Evolutionary conservation across 92 coral and sea anemone genomes (phyloP).

Genomic region (Bergia puertoricense): DNA sequence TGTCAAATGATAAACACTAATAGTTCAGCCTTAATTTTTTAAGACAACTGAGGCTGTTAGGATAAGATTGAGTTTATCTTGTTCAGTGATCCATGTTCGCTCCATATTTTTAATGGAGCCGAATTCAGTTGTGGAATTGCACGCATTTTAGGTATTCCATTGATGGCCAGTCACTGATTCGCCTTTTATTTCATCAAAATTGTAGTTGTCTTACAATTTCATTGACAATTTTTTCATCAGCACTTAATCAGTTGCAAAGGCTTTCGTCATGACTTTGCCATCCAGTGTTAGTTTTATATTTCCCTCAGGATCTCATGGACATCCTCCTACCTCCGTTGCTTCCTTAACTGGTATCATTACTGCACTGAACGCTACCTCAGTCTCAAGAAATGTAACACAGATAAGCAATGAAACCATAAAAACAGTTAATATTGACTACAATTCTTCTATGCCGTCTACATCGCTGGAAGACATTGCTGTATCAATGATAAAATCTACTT

Average conservation of each 20-base stretch:
- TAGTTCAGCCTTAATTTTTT: too few relatives aligned
- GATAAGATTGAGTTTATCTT: too few relatives aligned
- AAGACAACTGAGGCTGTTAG: too few relatives aligned
- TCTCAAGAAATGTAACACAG: background rate
- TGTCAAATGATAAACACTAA: too few relatives aligned
- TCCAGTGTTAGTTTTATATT: background rate
- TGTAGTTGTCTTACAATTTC: too few relatives aligned
- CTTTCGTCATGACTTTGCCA: background rate
- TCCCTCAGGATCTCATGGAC: background rate
- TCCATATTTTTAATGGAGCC: too few relatives aligned
- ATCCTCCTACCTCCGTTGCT: background rate
- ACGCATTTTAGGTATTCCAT: too few relatives aligned
- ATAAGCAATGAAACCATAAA: background rate
- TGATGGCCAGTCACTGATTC: too few relatives aligned
- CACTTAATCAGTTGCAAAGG: background rate
- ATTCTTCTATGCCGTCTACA: background rate
- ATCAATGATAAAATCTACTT: background rate
- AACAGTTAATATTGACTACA: background rate
- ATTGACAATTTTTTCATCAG: too few relatives aligned
- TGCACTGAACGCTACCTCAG: background rate
- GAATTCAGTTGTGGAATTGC: too few relatives aligned
- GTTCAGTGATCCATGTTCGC: too few relatives aligned
- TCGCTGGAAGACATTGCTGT: background rate
- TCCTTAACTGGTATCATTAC: background rate
- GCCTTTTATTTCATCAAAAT: too few relatives aligned